Base-by-base conservation (phyloP, 2,113 vertebrate species). In the Carlito syrichta region DNA sequence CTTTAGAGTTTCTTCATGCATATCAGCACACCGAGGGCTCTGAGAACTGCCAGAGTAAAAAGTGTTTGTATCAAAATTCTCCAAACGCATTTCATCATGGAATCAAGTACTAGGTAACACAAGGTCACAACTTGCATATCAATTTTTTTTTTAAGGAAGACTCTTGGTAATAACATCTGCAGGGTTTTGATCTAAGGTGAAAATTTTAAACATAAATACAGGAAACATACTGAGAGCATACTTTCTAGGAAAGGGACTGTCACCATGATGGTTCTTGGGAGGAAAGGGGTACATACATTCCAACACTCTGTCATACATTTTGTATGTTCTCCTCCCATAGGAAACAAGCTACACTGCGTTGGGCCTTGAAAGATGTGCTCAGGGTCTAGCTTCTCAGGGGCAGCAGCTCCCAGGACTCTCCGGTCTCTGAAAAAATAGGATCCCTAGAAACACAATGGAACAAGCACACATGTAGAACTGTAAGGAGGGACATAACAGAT, bases 171-270 rank as follows among this genome's bases (percentile, higher is more conserved):
- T 56, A 84, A 97, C 17, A 13, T 77, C 77, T 85, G 8, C 13
- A 79, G 63, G 19, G 56, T 95, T 95, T 85, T 74, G 62, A 73
- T 60, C 48, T 54, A 50, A 79, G n/a, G 35, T 93, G 56, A 52
- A 83, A 79, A 19, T 30, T 74, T 83, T 45, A 96, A 84, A 84
- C 30, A 74, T 66, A 81, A 93, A 86, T 56, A 83, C 16, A 68
- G 73, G 77, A 63, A 81, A 94, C 92, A 66, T 45, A 78, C 17
- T 62, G 50, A 88, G 27, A 32, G 74, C 76, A 35, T 50, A 81
- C 27, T 91, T 84, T 88, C 48, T n/a, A 38, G 83, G 91, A 94
- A 94, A 88, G 40, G 69, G 58, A 22, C 32, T 40, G 2, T 62
- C 77, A 58, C n/a, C 63, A 40, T 10, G 6, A 78, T 17, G 50